Base-by-base conservation (phyloP, 2,113 vertebrate genomes). In the Daubentonia madagascariensis region DNA sequence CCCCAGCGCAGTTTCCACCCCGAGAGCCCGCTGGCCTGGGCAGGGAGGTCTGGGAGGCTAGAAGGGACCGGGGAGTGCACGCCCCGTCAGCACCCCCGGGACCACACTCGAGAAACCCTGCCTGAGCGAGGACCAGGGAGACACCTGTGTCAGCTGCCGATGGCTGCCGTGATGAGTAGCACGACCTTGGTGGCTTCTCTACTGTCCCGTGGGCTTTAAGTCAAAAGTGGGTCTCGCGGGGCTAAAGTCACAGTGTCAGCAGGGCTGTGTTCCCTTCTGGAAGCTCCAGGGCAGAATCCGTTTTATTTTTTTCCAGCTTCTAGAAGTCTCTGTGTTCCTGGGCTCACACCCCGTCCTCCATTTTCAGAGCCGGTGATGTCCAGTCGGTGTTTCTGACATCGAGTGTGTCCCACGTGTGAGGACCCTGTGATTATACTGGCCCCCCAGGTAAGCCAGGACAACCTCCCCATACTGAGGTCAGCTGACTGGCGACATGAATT, bases 121-220 rank as follows among this genome's bases (percentile, higher is more conserved):
- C 59, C 70, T 1, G 0, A 40, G n/a, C 30, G 8, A 22, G 1
- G 22, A 3, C 6, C 3, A 7, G 17, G 1, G 5, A 16, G 23
- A 16, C 7, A 0, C 8, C 6, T 61, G 0, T 1, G 20, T 50
- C 6, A 5, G 22, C 11, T 2, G 8, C 86, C 1, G 18, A 3
- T 45, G 6, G 6, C 54, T 1, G 8, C 30, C 52, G 13, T 4
- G 63, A 79, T 11, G 3, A 3, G 20, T 3, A 5, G 37, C 25
- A 18, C 35, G n/a, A 5, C 25, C 2, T 23, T 14, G 6, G 40
- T 1, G 35, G 25, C 14, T 3, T 0, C 0, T 30, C 78, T 32
- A 25, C 22, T 14, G 0, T 10, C 40, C 35, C 0, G 1, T 23
- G 3, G 54, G 32, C 2, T 35, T 0, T 17, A 48, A 37, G 72